Percentiles rank a stretch among this genome's conserved stretches.
Evolutionary conservation across 2,888 invertebrate species (phyloP).

Genomic region (Drosophila histrio): DNA sequence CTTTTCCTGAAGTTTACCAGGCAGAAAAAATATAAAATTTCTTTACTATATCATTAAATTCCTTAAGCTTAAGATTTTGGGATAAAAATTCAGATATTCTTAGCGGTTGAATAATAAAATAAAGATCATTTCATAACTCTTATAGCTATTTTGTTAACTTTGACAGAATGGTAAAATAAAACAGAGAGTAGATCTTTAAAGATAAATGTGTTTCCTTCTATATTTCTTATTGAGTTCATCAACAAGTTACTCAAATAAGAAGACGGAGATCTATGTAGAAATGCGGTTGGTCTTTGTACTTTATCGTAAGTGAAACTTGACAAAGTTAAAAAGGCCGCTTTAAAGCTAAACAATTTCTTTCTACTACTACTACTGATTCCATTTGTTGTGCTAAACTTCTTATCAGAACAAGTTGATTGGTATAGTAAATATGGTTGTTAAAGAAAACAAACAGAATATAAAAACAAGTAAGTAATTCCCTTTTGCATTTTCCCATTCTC

Average conservation of each 20-base stretch:
- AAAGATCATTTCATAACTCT: too few species aligned
- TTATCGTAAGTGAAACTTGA: too few species aligned
- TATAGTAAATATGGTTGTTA: conserved; percentile 1
- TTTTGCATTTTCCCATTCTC: background rate
- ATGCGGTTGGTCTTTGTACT: too few species aligned
- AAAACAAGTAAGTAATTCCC: conserved; percentile 1
- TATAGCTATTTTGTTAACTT: background rate
- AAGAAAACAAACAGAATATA: background rate
- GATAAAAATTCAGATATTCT: too few species aligned
- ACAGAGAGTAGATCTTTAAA: background rate
- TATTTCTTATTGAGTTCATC: too few species aligned
- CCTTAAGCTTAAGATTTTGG: too few species aligned
- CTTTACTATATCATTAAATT: too few species aligned
- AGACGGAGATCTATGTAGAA: background rate
- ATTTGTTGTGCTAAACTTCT: conserved; percentile 6
- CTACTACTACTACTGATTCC: background rate
- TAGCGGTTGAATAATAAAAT: too few species aligned
- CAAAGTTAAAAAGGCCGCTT: background rate
- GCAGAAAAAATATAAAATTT: too few species aligned
- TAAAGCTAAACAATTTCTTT: background rate
- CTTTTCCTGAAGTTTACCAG: too few species aligned
- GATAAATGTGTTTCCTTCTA: too few species aligned
- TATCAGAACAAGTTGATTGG: conserved; percentile 4
- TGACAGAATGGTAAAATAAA: background rate
- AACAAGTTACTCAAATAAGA: too few species aligned